Base-by-base conservation (phyloP, 2,797 vertebrate genomes). In the Poeciliopsis gracilis region DNA sequence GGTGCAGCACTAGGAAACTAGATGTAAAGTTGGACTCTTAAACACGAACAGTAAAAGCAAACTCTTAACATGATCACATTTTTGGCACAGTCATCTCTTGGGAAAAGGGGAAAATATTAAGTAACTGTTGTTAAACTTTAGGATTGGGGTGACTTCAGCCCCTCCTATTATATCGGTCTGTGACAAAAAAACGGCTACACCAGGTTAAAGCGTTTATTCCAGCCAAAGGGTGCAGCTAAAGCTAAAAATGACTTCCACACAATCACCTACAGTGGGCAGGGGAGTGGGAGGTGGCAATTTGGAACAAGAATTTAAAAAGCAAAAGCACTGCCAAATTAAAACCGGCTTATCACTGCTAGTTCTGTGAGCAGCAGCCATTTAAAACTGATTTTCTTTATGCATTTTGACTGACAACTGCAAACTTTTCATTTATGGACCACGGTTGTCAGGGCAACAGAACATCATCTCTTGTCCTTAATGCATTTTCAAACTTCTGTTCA, bases 391-490 rank as follows among this genome's bases (percentile, higher is more conserved):
- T 30, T 53, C 47, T 47, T 53, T 70, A 41, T 67, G 63, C 20
- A 25, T 69, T 55, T 69, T 77, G 36, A 53, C 41, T 41, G 66
- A n/a, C 25, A 51, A 28, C 72, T 61, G 33, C 15, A 66, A 41
- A 63, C 59, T 41, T 59, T 67, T 51, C 10, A 63, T 38, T 51
- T 73, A 46, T 78, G 71, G 73, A 28, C 33, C n/a, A 47, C 55
- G 41, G 55, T 55, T 72, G 55, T 72, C 69, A 49, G 47, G 33
- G 45, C 41, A 78, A 78, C 30, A 28, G 12, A 63, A 63, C 33
- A 49, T 73, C 55, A 49, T 72, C 55, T 4, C 47, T 30, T 45
- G 45, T 28, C 73, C 23, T 47, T 28, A 47, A 20, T 72, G 15
- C 33, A 43, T 49, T 38, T 55, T 45, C 43, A 63, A 11, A 33